Percentiles rank a stretch among this genome's conserved stretches.
Evolutionary conservation across 2,113 vertebrate genomes (phyloP).

Genomic region (Galeopterus variegatus): DNA sequence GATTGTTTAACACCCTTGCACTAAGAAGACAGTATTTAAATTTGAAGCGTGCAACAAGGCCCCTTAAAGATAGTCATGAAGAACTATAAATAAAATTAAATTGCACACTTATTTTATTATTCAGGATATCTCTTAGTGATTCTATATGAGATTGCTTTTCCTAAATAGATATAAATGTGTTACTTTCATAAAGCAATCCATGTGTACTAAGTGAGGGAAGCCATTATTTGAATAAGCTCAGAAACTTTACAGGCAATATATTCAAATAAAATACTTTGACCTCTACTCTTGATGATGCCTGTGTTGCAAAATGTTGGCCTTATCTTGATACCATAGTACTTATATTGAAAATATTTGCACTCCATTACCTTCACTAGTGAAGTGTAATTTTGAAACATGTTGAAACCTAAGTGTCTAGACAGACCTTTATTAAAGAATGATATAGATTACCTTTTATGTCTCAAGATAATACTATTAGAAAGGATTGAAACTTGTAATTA

Average conservation of each 20-base stretch:
- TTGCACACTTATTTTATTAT: slow-evolving; percentile 16
- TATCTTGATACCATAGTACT: slow-evolving; percentile 16
- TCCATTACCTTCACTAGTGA: slow-evolving; percentile 20
- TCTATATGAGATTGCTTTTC: slow-evolving; percentile 48
- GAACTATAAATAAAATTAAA: slow-evolving; percentile 50
- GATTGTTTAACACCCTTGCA: not conserved
- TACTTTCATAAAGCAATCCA: slow-evolving; percentile 59
- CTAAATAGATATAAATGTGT: slow-evolving; percentile 37
- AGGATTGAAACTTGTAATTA: slow-evolving; percentile 18
- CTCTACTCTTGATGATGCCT: not conserved
- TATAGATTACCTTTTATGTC: slow-evolving; percentile 1
- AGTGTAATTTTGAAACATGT: slow-evolving; percentile 49
- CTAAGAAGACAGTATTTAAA: not conserved
- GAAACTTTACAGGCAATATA: slow-evolving; percentile 51
- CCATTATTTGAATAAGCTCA: slow-evolving; percentile 64
- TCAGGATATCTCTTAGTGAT: slow-evolving; percentile 29
- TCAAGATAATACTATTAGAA: slow-evolving; percentile 59
- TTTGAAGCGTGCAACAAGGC: not conserved
- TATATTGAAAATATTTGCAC: slow-evolving; percentile 17
- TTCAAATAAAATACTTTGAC: not conserved
- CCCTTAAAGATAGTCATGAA: slow-evolving; percentile 37
- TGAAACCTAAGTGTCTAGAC: slow-evolving; percentile 60
- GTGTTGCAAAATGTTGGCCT: not conserved
- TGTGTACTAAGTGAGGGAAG: slow-evolving; percentile 25
- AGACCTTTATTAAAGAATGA: not conserved